Conservation (phyloP, 2,888 invertebrate genomes). For the Elmis aenea region DNA sequence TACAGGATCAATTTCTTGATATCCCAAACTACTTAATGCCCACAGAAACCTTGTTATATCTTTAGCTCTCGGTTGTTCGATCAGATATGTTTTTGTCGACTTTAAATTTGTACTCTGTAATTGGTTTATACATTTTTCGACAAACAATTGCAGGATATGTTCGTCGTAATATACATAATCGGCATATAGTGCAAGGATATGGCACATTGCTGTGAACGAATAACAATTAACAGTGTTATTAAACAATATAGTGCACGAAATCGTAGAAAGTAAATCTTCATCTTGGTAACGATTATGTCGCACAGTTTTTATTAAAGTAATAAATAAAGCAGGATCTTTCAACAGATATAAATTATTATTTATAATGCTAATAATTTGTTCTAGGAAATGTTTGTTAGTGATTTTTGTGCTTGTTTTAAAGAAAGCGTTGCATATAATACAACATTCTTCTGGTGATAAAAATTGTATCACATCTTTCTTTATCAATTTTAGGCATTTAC, state of each 20-base stretch:
- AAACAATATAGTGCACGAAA: conserved; percentile 41
- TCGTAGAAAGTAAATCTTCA: conserved; percentile 40
- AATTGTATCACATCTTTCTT: conserved; percentile 24
- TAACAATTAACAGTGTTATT: conserved; percentile 38
- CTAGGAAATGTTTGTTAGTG: conserved; percentile 32
- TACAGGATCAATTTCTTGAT: conserved; percentile 26
- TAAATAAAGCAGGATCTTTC: conserved; percentile 41
- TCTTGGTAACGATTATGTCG: conserved; percentile 40
- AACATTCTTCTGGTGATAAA: conserved; percentile 39
- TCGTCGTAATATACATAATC: conserved; percentile 42
- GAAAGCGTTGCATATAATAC: conserved; percentile 42
- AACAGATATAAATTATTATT: conserved; percentile 39
- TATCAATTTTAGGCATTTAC: conserved; percentile 33
- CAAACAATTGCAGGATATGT: conserved; percentile 34
- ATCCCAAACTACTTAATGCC: conserved; percentile 41
- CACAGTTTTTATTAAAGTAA: conserved; percentile 45
- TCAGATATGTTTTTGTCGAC: conserved; percentile 23
- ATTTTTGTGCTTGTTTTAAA: conserved; percentile 44
- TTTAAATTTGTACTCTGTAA: conserved; percentile 26
- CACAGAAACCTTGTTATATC: conserved; percentile 48
- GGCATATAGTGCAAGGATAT: conserved; percentile 45
- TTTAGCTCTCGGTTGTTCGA: conserved; percentile 38
- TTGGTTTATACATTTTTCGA: conserved; percentile 32
- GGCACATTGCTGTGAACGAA: conserved; percentile 39
- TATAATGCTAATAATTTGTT: conserved; percentile 35